Base-by-base conservation (phyloP, 2,888 invertebrate genomes). In the Rhogogaster chlorosoma region DNA sequence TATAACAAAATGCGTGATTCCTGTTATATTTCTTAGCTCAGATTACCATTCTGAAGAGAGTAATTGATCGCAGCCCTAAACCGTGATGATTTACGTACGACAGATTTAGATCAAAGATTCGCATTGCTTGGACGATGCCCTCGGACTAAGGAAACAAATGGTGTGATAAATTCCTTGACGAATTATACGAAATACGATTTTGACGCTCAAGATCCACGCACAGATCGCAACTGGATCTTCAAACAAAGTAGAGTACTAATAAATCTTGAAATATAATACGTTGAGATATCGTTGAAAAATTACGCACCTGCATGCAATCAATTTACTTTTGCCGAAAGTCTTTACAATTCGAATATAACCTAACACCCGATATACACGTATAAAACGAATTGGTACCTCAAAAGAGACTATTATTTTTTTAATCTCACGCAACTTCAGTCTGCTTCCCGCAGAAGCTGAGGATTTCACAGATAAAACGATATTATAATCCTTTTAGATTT, bases 191-290 rank as follows among this genome's bases (percentile, higher is more conserved):
- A 75, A 36, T 45, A 42, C 45, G 15, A 36, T 36, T 36, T 15
- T 49, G 45, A 75, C 26, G 18, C 29, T 29, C 12, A 75, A 75
- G 42, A 75, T 45, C 45, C 75, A 75, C 45, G 75, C 75, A 26
- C n/a, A 45, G 75, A 75, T 75, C 45, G 75, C 45, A 42, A 42
- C 75, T 42, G 26, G 75, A 75, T 75, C 10, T 75, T 49, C 45
- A 26, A 29, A 45, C 18, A 75, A 45, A 75, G 6, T 45, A 49
- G 38, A 75, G 9, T 42, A 12, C 45, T 70, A 70, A 70, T 70
- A 42, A 45, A 42, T 75, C 75, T 29, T 49, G 29, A 42, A 75
- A 75, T 22, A 45, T 75, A 22, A 45, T 12, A n/a, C 75, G 42
- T 26, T 26, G 29, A 26, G 75, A 75, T 75, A 75, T 42, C 26